A percentile compares a stretch with the other conserved stretches of the same genome.
phyloP scores from a whole-genome alignment of 2,888 invertebrate species.

The Heliconius charithonia region DNA sequence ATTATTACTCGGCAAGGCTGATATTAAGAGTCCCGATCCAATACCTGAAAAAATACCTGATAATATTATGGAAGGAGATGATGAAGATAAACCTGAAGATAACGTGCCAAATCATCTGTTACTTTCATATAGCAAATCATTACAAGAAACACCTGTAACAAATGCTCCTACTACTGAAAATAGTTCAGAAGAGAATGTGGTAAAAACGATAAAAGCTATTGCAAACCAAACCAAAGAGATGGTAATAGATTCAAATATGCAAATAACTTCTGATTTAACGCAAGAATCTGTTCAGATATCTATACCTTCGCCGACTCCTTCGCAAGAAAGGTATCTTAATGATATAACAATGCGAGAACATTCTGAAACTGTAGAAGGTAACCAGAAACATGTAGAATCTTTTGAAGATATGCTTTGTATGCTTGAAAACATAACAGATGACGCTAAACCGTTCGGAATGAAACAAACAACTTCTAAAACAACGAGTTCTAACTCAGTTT shows the following conservation, averaged over 20 bases:
- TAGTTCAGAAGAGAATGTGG: slow-evolving; percentile 70
- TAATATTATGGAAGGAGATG: slow-evolving; percentile 78
- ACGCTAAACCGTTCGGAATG: slow-evolving; percentile 65
- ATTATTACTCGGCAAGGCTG: slow-evolving; percentile 74
- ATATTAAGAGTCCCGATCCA: slow-evolving; percentile 79
- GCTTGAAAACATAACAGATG: slow-evolving; percentile 85
- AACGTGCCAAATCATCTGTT: slow-evolving; percentile 64
- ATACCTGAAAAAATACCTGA: slow-evolving; percentile 81
- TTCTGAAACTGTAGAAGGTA: slow-evolving; percentile 80
- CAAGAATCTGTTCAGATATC: slow-evolving; percentile 87
- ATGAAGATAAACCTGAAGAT: slow-evolving; percentile 78
- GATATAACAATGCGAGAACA: slow-evolving; percentile 85
- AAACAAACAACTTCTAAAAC: slow-evolving; percentile 61
- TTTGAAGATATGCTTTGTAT: slow-evolving; percentile 88
- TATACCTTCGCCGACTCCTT: slow-evolving; percentile 86
- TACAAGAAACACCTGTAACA: slow-evolving; percentile 59
- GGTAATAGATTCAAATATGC: slow-evolving; percentile 83
- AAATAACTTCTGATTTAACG: slow-evolving; percentile 82
- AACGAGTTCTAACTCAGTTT: slow-evolving; percentile 44
- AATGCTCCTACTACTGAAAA: slow-evolving; percentile 54
- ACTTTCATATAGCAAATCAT: slow-evolving; percentile 66
- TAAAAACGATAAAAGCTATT: slow-evolving; percentile 82
- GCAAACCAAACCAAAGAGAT: slow-evolving; percentile 83
- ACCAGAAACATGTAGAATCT: slow-evolving; percentile 84
- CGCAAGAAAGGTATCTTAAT: slow-evolving; percentile 86